phyloP scores from a whole-genome alignment of 1,140 invertebrate genomes.

The Drosophila baimaii region DNA sequence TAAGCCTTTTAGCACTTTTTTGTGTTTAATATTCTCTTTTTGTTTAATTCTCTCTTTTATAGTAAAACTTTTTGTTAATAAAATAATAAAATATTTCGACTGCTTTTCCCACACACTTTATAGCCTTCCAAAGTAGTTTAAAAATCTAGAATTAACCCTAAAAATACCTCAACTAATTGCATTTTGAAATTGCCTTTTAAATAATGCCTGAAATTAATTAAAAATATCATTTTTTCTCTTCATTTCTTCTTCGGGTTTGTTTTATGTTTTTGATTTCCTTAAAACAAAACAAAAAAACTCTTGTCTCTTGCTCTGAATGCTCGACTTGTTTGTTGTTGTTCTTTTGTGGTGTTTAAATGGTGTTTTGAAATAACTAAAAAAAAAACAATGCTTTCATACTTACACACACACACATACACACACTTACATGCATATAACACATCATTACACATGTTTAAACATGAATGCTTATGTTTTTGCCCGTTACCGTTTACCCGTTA shows the following conservation, averaged over 20 bases:
- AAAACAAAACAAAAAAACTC: not conserved
- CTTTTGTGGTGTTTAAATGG: slow-evolving; percentile 76
- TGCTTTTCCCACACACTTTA: not conserved
- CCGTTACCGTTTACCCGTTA: slow-evolving; percentile 48
- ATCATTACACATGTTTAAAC: slow-evolving; percentile 33
- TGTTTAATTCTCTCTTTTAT: not conserved
- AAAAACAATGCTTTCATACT: slow-evolving; percentile 74
- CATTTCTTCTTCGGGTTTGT: slow-evolving; percentile 38
- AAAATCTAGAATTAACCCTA: not conserved
- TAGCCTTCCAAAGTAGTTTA: slow-evolving; percentile 2
- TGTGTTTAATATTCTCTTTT: not conserved
- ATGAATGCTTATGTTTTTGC: slow-evolving; percentile 69
- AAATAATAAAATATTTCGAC: not conserved
- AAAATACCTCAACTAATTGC: not conserved
- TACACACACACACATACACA: slow-evolving; percentile 46
- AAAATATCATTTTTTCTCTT: slow-evolving; percentile 38
- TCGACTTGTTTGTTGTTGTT: slow-evolving; percentile 77
- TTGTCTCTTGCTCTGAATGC: slow-evolving; percentile 76
- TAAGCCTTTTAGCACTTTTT: too few species aligned
- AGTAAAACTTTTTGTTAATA: not conserved
- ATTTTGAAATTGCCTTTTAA: slow-evolving; percentile 12
- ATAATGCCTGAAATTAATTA: slow-evolving; percentile 61
- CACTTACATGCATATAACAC: slow-evolving; percentile 18
- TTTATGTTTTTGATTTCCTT: slow-evolving; percentile 50
- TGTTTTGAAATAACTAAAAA: slow-evolving; percentile 61